Base-by-base conservation (phyloP, 2,113 vertebrate species). In the Cacatua alba region DNA sequence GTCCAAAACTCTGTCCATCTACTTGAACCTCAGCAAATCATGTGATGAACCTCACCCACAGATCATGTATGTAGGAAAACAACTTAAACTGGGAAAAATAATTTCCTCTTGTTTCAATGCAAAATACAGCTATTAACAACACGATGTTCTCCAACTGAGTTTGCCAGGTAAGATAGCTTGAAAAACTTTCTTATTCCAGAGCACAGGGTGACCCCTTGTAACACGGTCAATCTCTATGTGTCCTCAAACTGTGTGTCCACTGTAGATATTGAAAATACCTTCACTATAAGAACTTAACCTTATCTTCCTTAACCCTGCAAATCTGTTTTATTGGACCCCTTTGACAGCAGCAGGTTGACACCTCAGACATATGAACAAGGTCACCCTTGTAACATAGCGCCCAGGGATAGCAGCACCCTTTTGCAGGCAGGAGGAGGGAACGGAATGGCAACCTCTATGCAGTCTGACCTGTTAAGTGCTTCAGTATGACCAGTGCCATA, bases 401-500 rank as follows among this genome's bases (percentile, higher is more conserved):
- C 29, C 69, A 60, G 69, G 70, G 80, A 52, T 57, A 89, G 91
- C 80, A 94, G 86, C 49, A 92, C 49, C 67, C 53, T 74, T 68
- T 26, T 57, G 69, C 41, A 94, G 49, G 53, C 2, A 0, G 44
- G 70, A 48, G 46, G 51, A 84, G 44, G 29, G 23, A 41, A 24
- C 35, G 46, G 51, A 75, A 52, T 1, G 10, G 62, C n/a, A 85
- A 48, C 57, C 11, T 84, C 41, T 29, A 14, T 48, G 20, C 17
- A 25, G n/a, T 13, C 59, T 91, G 94, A 91, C 78, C 93, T 0
- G 0, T 53, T 89, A 95, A 97, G 82, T 82, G 94, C 74, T 95
- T 94, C 91, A 78, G 82, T 46, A 85, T 82, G 91, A 95, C 78
- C 5, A 1, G 7, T 17, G 74, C 70, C 91, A 92, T 96, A 96